Conservation (phyloP, 1,140 invertebrate species). For the Patella vulgata region DNA sequence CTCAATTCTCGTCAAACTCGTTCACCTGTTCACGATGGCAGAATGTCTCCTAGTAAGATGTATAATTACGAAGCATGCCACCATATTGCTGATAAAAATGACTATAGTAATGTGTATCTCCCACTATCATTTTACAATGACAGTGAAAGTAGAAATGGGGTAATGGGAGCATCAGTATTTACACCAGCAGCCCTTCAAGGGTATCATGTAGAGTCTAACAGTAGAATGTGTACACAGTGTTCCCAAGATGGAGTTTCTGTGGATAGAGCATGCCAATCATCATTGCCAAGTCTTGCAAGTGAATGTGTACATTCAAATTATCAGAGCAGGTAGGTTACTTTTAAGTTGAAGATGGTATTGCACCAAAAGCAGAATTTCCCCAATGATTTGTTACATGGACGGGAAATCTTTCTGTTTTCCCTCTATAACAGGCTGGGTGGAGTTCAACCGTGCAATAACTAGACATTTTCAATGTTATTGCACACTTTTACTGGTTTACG, state of each 20-base stretch:
- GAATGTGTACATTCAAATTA: conserved; percentile 46
- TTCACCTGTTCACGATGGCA: conserved; percentile 19
- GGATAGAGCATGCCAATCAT: conserved; percentile 69
- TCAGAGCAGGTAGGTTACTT: conserved; percentile 44
- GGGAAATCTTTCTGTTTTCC: no score
- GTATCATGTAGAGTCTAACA: conserved; percentile 32
- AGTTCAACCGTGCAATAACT: no score
- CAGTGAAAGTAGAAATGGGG: conserved; percentile 3
- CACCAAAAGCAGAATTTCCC: no score
- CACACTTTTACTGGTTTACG: no score
- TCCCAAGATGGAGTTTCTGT: conserved; percentile 51
- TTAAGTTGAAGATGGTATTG: no score
- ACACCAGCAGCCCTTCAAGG: conserved; percentile 31
- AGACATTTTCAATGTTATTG: no score
- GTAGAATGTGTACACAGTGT: conserved; percentile 27
- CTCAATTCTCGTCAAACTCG: conserved; percentile 43
- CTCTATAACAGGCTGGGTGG: no score
- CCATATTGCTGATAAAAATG: not conserved
- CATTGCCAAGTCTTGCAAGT: conserved; percentile 66
- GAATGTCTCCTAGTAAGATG: conserved; percentile 32
- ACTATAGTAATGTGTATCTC: conserved; percentile 10
- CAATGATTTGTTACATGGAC: no score
- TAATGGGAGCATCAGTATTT: not conserved
- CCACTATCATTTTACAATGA: conserved; percentile 21
- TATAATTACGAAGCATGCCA: conserved; percentile 15